Percentiles rank a stretch among this genome's conserved stretches.
Conservation (phyloP, 2,113 vertebrate species). For the Charina bottae region DNA sequence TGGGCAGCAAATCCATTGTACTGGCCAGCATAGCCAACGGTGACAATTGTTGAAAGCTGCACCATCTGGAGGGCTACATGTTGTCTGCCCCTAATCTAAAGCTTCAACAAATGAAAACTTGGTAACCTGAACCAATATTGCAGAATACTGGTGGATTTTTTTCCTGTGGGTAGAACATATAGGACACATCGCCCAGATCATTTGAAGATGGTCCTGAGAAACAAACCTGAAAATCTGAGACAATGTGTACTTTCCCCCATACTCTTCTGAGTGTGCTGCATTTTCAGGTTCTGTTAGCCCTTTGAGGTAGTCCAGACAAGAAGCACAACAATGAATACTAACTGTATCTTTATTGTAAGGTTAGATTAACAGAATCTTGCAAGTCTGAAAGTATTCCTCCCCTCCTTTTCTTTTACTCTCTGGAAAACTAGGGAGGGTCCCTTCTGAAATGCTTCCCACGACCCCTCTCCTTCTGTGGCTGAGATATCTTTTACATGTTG, state of each 20-base stretch:
- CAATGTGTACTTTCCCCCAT: not conserved
- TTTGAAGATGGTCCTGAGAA: not conserved
- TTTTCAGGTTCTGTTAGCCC: not conserved
- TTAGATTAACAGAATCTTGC: not conserved
- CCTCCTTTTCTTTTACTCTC: not conserved
- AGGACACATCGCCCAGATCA: not conserved
- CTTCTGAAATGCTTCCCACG: not conserved
- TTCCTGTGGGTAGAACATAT: not conserved
- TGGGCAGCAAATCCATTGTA: not conserved
- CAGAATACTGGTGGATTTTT: not conserved
- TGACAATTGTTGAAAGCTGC: not conserved
- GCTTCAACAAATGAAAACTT: not conserved
- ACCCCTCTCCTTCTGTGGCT: not conserved
- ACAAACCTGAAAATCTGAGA: not conserved
- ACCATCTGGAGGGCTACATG: not conserved
- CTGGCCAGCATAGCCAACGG: not conserved
- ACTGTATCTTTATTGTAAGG: not conserved
- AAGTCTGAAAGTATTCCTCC: not conserved
- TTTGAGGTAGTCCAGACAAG: not conserved
- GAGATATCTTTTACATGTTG: not conserved
- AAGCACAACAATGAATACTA: not conserved
- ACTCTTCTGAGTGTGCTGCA: not conserved
- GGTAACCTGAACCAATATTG: not conserved
- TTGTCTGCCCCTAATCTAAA: not conserved
- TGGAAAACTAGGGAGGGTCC: not conserved